Evolutionary conservation across 2,888 invertebrate genomes (phyloP), one percentile per base, ranked within the genome.

Genomic region (Himalopsyche anomala): DNA sequence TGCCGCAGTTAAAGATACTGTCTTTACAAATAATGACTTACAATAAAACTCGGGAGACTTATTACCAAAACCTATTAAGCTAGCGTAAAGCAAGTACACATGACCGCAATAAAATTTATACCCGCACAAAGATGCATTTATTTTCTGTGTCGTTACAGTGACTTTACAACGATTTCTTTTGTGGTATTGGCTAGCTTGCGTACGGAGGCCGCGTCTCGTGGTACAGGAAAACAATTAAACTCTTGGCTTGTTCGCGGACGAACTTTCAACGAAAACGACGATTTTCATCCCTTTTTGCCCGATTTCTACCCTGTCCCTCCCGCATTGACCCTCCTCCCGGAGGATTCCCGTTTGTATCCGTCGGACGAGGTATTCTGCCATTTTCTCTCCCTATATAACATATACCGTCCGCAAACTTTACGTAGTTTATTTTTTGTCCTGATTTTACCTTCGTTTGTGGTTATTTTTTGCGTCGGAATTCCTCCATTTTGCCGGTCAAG

Each of bases 201-300:
- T 83, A 80, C 86, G 84, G 80, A 91, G 90, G 51, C 51, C 15
- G 90, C 91, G 90, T 89, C 90, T 90, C 90, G 89, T 89, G 90
- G 90, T 90, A 90, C 91, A 91, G 91, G 91, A 91, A 91, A 92
- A 93, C 92, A 93, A 93, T 93, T 93, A 92, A 92, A 91, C 91
- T 91, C 91, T 92, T 91, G 91, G 91, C 91, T 91, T 90, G 91
- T 91, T 91, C 87, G 90, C 90, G 89, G 90, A 90, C 80, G 90
- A 91, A 92, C 91, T 92, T 92, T 91, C 91, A 89, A 90, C 90
- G 90, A 90, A 90, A 87, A 89, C 90, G 89, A 82, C 69, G 84
- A 79, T 51, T 83, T 80, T 84, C 84, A 85, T 86, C 86, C 84
- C 79, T 85, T 89, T 90, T 91, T 91, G 91, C 91, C 91, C 91